Base-by-base conservation (phyloP, 1,140 invertebrate species). In the Palaemon carinicauda region DNA sequence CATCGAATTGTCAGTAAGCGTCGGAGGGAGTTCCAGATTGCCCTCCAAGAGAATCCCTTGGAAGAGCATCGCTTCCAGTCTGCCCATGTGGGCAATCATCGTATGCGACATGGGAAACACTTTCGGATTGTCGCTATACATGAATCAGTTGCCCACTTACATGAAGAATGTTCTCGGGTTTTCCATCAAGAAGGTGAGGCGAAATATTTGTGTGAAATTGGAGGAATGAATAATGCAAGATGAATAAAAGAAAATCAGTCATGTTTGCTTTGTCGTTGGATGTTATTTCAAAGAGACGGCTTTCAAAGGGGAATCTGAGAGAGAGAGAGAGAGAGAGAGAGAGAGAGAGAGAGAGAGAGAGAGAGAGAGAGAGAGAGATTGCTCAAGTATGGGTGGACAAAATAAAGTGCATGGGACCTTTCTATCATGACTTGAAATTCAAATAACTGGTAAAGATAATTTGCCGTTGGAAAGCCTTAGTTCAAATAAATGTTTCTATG, bases 151-250 rank as follows among this genome's bases (percentile, higher is more conserved):
- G 29, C 81, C 81, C n/a, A 82, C 81, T 15, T 82, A 74, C 31
- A 82, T 82, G 81, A 82, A 82, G 21, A 82, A 82, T 56, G 33
- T 82, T 24, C 81, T 82, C 21, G 81, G 81, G 17, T 82, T 82
- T 71, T 82, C 81, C 9, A 82, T 82, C 17, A 82, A 54, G 54
- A 41, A 74, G 69, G 81, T 82, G 19, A 27, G 33, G 3, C 4
- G 21, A 81, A 24, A 19, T 1, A n/a, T 7, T 53, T 1, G 41
- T 54, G 10, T 33, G 21, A 9, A 5, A 73, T 31, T 14, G 33
- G 69, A 24, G 29, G 15, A 19, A 29, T 24, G 10, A 27, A 51
- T 12, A 50, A 77, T 0, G 5, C 1, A 3, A 9, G 17, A 9
- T 3, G 9, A 15, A 3, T 12, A 14, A 21, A 12, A 21, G 74